These are phyloP conservation scores for Synodontis membranacea DNA, from an alignment of 2,113 vertebrate genomes.

Conservation along the genomic window DNA sequence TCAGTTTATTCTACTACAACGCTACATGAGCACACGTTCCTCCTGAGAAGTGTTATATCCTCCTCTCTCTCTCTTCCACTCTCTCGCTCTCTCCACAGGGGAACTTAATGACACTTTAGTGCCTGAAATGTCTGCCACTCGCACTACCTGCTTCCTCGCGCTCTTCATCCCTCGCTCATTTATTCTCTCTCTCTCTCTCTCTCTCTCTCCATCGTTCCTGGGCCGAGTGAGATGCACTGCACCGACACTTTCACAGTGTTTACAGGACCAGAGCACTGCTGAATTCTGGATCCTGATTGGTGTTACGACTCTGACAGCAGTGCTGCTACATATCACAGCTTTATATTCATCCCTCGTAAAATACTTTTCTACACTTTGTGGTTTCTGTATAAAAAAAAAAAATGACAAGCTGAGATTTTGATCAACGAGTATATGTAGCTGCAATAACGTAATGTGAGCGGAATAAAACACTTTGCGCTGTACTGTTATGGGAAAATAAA, in stretches of 20 bases:
- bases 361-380: too few species aligned
- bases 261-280: background rate
- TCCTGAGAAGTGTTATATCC: background rate
- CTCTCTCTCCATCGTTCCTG: slow-evolving; percentile 57
- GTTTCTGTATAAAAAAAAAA: too few species aligned
- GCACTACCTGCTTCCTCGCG: slow-evolving; percentile 18
- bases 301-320: background rate
- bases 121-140: background rate
- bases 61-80: too few species aligned
- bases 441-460: background rate
- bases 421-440: too few species aligned
- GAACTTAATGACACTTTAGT: slow-evolving; percentile 8
- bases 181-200: slow-evolving; percentile 44
- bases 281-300: background rate
- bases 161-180: background rate
- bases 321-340: background rate
- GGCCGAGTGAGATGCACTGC: slow-evolving; percentile 39
- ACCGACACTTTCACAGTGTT: slow-evolving; percentile 46
- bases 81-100: background rate
- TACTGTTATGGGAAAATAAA: background rate
- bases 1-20: background rate
- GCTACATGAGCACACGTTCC: background rate
- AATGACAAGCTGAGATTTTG: too few species aligned
- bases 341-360: background rate
- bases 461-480: background rate